Percentiles rank a stretch among this genome's conserved stretches.
Evolutionary conservation across 2,888 invertebrate genomes (phyloP).

Genomic region (Sepiola atlantica): DNA sequence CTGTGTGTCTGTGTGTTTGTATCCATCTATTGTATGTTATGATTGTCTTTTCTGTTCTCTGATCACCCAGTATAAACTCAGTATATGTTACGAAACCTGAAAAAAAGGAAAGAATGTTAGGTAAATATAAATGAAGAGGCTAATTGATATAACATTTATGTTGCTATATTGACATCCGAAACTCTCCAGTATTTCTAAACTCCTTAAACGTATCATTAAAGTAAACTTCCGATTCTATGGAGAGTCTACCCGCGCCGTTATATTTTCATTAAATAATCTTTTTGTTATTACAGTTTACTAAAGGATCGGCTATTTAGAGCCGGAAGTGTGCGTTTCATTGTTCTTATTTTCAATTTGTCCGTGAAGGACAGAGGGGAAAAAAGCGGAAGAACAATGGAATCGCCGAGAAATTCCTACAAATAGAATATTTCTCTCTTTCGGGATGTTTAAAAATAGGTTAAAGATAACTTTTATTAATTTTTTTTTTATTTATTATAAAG

Average conservation of each 20-base stretch:
- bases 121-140: not conserved
- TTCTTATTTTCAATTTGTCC: not conserved
- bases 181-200: not conserved
- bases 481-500: no score
- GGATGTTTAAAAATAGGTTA: not conserved
- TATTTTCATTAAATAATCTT: not conserved
- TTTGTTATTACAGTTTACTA: not conserved
- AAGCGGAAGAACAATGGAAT: not conserved
- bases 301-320: not conserved
- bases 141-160: not conserved
- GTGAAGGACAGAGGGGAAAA: not conserved
- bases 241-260: not conserved
- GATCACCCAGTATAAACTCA: not conserved
- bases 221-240: not conserved
- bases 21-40: not conserved
- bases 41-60: not conserved
- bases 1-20: not conserved
- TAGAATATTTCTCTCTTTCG: not conserved
- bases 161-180: not conserved
- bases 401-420: not conserved
- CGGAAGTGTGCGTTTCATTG: not conserved
- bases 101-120: not conserved
- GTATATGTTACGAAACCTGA: not conserved
- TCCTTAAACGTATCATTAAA: not conserved
- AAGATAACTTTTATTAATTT: not conserved